Base-by-base conservation (phyloP, 2,113 vertebrate species). In the Progne subis region DNA sequence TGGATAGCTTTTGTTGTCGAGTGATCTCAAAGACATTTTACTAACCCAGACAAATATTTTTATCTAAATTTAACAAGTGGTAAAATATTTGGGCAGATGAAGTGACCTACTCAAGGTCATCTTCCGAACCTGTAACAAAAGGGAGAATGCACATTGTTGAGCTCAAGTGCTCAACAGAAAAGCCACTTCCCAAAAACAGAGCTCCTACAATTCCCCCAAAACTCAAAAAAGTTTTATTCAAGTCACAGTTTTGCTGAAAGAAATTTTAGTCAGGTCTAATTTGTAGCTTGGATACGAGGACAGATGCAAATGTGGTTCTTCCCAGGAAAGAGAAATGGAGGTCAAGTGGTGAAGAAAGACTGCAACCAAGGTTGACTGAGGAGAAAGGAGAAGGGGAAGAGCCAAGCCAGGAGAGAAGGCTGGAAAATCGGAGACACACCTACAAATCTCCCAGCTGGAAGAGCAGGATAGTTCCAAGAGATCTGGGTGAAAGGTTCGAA, bases 51-150 rank as follows among this genome's bases (percentile, higher is more conserved):
- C 50, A 50, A 87, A 39, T 46, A 34, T 53, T 94, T 87, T 90
- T 93, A 82, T 92, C 69, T 91, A 61, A 83, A 94, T 87, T 88
- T 90, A 65, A 77, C 34, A 29, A 86, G 71, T 46, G 31, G 46
- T 76, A n/a, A 84, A 92, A 67, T 34, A 92, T 49, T 26, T 29
- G 39, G 60, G 52, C 47, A 77, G 78, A 77, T 86, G 59, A 87
- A 92, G 37, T 70, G 75, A 89, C 69, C 76, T 88, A 39, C 39
- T 39, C 76, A 92, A 84, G 52, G 65, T 95, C 61, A 49, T 68
- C 41, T 82, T 76, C 67, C 52, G 52, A 77, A 78, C 29, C 52
- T n/a, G 12, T 25, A 37, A n/a, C 47, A 82, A 71, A 74, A 87
- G 16, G 34, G 8, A 68, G 44, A 77, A 82, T 9, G 37, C 44